Evolutionary conservation across 2,797 vertebrate species (phyloP).

Genomic region (Phoeniculus purpureus): DNA sequence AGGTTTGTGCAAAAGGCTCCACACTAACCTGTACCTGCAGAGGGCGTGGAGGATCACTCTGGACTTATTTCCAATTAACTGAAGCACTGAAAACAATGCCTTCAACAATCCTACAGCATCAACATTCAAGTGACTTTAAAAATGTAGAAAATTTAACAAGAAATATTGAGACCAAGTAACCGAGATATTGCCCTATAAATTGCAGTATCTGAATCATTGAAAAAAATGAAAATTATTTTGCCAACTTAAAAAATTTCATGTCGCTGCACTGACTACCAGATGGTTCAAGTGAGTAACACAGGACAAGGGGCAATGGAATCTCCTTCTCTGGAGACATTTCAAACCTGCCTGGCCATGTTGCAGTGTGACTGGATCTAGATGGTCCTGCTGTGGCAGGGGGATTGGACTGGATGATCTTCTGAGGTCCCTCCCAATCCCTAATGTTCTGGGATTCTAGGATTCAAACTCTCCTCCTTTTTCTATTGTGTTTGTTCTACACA

Average conservation of each 20-base stretch:
- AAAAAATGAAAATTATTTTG: accelerated
- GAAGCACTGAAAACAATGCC: neutral
- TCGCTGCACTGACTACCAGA: neutral
- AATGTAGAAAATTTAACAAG: neutral
- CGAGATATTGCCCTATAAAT: neutral
- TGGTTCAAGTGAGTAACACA: neutral
- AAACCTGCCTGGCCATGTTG: no score
- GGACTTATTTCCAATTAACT: neutral
- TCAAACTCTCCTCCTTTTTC: neutral
- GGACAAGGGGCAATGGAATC: no score
- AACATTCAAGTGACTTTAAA: neutral
- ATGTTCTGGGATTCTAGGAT: no score
- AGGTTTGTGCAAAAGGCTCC: neutral
- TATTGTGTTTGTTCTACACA: neutral
- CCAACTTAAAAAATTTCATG: neutral
- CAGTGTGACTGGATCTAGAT: no score
- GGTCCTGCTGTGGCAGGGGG: no score
- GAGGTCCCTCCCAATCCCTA: no score
- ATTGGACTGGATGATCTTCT: no score
- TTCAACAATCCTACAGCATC: neutral
- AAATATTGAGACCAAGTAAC: neutral
- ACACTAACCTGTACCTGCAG: neutral
- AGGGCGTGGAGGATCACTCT: neutral
- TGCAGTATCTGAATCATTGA: neutral
- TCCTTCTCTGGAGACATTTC: no score